phyloP scores from a whole-genome alignment of 2,797 vertebrate species.

The Garrulus glandarius region DNA sequence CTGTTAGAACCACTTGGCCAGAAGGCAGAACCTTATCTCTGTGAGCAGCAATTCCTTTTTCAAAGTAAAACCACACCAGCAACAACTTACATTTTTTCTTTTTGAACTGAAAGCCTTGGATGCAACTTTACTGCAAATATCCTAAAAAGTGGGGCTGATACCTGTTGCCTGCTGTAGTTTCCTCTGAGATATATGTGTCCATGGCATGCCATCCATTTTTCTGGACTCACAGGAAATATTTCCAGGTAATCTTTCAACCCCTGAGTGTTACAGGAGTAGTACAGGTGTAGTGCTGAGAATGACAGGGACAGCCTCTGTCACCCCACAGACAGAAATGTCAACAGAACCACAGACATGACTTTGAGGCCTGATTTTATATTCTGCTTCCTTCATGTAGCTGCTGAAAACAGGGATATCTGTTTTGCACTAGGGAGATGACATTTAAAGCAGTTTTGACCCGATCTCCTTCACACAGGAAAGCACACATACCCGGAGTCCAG shows the following conservation, averaged over 20 bases:
- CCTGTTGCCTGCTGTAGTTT: conserved; percentile 11
- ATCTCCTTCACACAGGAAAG: conserved; percentile 33
- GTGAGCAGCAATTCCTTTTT: not conserved
- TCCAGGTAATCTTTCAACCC: conserved; percentile 34
- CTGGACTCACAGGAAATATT: conserved; percentile 18
- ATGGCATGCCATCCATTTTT: not conserved
- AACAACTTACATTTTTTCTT: not conserved
- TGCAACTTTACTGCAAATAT: not conserved
- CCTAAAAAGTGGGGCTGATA: not conserved
- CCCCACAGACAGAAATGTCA: conserved; percentile 30
- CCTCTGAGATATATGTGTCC: not conserved
- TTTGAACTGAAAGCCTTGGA: not conserved
- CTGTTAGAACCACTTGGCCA: not conserved
- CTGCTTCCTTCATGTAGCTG: conserved; percentile 22
- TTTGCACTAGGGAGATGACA: conserved; percentile 56
- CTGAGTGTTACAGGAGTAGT: not conserved
- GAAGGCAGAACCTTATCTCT: conserved; percentile 34
- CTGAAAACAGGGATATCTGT: conserved; percentile 46
- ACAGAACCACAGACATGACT: conserved; percentile 20
- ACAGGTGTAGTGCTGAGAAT: conserved; percentile 43
- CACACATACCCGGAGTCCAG: not conserved
- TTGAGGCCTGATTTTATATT: conserved; percentile 40
- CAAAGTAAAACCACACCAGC: not conserved
- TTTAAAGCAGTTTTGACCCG: conserved; percentile 58
- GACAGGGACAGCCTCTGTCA: conserved; percentile 23